Evolutionary conservation across 2,113 vertebrate species (phyloP), one percentile per base, ranked within the genome.

Genomic region (Spea bombifrons): DNA sequence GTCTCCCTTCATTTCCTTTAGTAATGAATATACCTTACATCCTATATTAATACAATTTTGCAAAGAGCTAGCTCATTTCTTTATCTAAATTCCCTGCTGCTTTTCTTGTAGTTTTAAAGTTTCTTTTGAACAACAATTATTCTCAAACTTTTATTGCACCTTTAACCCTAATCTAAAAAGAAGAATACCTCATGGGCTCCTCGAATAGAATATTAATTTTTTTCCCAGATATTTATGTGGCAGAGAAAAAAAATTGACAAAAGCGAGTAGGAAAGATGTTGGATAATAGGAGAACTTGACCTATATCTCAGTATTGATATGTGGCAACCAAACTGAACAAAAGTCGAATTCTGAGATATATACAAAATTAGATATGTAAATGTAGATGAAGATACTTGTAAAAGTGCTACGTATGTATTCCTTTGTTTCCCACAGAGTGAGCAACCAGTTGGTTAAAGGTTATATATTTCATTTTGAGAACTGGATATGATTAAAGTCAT

Each of bases 11-110:
- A 68, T 80, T 80, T 80, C 78, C 78, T 80, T 74, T 80, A 67
- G 78, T 80, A 80, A 80, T 80, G 78, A 80, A 80, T 74, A 80
- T 68, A 74, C 71, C 78, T 80, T 80, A 80, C 71, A 80, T 80
- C 71, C 52, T 67, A 80, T 74, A 80, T 74, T 78, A 74, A 74
- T 68, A 68, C 64, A 66, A 74, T 67, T 73, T 80, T 80, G 71
- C 71, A 74, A 80, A 74, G 53, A 74, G 45, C 45, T 65, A 61
- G 64, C 64, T 80, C 64, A 68, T 80, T 74, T 80, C 71, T 80
- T 74, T 80, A 59, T 80, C 78, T 17, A 68, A 67, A 68, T 74
- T 73, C 78, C 78, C 78, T 52, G 71, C 78, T 80, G 78, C 71
- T 73, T 80, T 80, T 68, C 53, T 74, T 67, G 73, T 61, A 72